Conservation (phyloP, 2,113 vertebrate genomes). For the Centrocercus urophasianus region DNA sequence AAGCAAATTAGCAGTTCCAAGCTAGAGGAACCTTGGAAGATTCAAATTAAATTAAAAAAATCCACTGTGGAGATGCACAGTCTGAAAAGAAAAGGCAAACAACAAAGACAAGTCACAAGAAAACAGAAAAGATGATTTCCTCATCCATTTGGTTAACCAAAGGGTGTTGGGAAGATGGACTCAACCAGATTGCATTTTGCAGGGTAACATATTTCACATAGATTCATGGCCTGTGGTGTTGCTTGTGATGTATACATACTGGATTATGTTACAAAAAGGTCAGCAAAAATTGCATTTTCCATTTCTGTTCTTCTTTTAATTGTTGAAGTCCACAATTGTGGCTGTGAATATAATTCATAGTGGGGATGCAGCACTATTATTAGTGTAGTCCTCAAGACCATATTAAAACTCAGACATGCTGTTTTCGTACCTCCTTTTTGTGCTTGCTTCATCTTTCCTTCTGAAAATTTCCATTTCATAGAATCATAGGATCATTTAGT, state of each 20-base stretch:
- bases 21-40: accelerated
- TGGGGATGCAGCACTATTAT: background rate
- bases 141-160: background rate
- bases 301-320: background rate
- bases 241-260: background rate
- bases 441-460: background rate
- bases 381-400: background rate
- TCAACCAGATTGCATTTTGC: background rate
- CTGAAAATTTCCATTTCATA: background rate
- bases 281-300: background rate
- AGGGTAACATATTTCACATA: accelerated
- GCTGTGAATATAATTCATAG: background rate
- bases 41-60: no score
- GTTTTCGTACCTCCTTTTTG: background rate
- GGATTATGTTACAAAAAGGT: accelerated
- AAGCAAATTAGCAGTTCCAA: background rate
- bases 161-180: background rate
- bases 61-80: background rate
- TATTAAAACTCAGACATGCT: accelerated
- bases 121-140: background rate
- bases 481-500: no score
- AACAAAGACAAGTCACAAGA: background rate
- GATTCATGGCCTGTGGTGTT: accelerated
- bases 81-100: background rate
- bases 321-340: background rate